Evolutionary conservation across 2,888 invertebrate species (phyloP).

Genomic region (Troglohyphantes excavatus): DNA sequence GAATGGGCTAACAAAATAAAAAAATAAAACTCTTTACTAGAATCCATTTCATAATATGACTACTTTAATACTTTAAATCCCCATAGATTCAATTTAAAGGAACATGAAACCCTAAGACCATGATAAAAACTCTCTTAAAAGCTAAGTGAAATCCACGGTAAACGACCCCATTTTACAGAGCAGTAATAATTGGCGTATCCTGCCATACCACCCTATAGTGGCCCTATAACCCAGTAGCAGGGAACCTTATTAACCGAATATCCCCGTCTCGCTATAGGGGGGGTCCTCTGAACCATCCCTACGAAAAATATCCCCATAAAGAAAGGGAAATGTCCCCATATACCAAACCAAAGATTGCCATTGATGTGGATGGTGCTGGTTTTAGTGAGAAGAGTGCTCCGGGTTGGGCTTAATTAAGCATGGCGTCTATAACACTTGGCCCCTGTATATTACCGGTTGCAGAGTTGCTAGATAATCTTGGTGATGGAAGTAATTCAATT

Average conservation of each 20-base stretch:
- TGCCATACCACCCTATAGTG: background rate
- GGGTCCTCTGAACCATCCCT: background rate
- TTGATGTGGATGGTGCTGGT: conserved; percentile 22
- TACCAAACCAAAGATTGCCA: conserved; percentile 31
- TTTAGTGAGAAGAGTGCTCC: conserved; percentile 10
- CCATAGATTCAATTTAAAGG: background rate
- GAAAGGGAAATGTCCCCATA: conserved; percentile 38
- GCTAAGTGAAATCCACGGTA: background rate
- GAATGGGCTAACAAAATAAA: too few species aligned
- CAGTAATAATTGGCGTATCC: background rate
- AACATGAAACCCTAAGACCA: background rate
- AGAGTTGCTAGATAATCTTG: conserved; percentile 54
- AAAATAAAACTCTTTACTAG: too few species aligned
- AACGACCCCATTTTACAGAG: background rate
- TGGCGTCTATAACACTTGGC: conserved; percentile 58
- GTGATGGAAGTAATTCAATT: conserved; percentile 68
- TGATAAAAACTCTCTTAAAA: background rate
- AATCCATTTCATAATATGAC: too few species aligned
- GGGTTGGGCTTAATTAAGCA: conserved; percentile 52
- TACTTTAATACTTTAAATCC: background rate
- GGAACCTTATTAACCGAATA: conserved; percentile 41
- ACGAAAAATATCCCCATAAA: conserved; percentile 35
- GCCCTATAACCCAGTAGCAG: background rate
- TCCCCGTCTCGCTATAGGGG: background rate
- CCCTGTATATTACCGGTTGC: conserved; percentile 40